Evolutionary conservation across 2,888 invertebrate genomes (phyloP).

Genomic region (Leucophora obtusa): DNA sequence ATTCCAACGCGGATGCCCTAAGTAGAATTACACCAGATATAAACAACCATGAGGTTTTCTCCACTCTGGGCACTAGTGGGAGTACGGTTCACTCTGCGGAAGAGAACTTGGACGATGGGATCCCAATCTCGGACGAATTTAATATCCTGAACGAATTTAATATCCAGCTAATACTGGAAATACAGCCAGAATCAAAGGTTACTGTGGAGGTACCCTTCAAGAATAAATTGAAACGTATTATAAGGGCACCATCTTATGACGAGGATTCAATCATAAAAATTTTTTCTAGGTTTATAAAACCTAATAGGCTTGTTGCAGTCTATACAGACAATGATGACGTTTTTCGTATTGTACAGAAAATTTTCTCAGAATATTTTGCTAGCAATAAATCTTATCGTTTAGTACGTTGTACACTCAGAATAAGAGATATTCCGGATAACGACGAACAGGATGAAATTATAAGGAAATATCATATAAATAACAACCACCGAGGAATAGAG

Average conservation of each 20-base stretch:
- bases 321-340: slow-evolving; percentile 2
- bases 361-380: neutral
- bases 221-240: slow-evolving; percentile 25
- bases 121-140: slow-evolving; percentile 52
- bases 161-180: slow-evolving; percentile 50
- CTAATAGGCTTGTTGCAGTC: slow-evolving; percentile 11
- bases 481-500: slow-evolving; percentile 19
- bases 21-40: too few relatives aligned
- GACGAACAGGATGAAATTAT: too few relatives aligned
- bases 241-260: slow-evolving; percentile 12
- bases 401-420: slow-evolving; percentile 5
- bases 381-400: neutral
- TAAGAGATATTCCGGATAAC: too few relatives aligned
- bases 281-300: slow-evolving; percentile 23
- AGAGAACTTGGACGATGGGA: slow-evolving; percentile 43
- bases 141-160: slow-evolving; percentile 56
- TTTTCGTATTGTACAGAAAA: slow-evolving; percentile 11
- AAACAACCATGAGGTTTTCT: too few relatives aligned
- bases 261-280: slow-evolving; percentile 17
- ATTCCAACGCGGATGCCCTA: too few relatives aligned
- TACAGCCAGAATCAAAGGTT: neutral
- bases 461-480: slow-evolving; percentile 18
- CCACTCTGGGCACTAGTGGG: too few relatives aligned
- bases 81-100: too few relatives aligned
- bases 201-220: slow-evolving; percentile 43